These are phyloP conservation scores for Falco rusticolus DNA, from an alignment of 2,797 vertebrate species.

Conservation along the genomic window DNA sequence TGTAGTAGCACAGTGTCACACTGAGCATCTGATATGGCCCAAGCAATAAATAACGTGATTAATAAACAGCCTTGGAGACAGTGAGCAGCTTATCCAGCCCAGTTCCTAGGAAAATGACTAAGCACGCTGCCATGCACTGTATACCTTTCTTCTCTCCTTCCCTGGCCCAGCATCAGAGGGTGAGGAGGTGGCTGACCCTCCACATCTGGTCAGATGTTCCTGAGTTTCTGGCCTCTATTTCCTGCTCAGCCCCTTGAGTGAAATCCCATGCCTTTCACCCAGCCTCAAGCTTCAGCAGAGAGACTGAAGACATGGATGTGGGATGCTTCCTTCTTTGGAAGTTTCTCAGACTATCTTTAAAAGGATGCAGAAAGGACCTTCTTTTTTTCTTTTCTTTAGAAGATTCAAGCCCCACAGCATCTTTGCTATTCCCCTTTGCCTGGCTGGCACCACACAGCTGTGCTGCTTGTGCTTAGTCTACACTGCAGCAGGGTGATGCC, in stretches of 20 bases:
- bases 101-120: constrained; percentile 41
- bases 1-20: neutral
- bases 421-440: fast-evolving
- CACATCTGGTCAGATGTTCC: neutral
- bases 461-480: neutral
- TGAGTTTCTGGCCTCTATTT: neutral
- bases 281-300: neutral
- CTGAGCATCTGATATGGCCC: neutral
- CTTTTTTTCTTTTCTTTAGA: neutral
- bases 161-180: neutral
- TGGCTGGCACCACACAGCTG: neutral
- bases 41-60: neutral
- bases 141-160: neutral
- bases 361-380: neutral
- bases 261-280: neutral
- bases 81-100: neutral
- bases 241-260: neutral
- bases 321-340: neutral
- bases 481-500: fast-evolving
- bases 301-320: neutral
- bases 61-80: neutral
- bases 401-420: neutral
- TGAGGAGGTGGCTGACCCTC: neutral
- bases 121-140: neutral
- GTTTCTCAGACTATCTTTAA: neutral